Evolutionary conservation across 2,797 vertebrate genomes (phyloP), one percentile per base, ranked within the genome.

Genomic region (Cygnus olor): DNA sequence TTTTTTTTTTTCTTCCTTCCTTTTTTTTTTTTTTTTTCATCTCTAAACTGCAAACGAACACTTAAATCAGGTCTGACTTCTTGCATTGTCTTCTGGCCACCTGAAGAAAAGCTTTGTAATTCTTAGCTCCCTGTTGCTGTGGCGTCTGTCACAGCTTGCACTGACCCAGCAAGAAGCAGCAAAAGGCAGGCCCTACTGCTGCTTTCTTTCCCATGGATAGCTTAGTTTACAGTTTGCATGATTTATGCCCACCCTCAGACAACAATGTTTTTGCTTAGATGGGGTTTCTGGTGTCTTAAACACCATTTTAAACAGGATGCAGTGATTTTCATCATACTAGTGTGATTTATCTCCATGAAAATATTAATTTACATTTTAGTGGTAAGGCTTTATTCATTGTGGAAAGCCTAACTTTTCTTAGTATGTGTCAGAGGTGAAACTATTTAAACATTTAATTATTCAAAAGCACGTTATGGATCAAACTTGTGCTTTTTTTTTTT

Each of bases 231-330:
- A 88, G 49, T 47, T 80, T 32, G 84, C 38, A 30, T 86, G 88
- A 58, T 92, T 92, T 90, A 65, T 95, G 44, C 49, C 69, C 28
- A 7, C 63, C 34, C 57, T 65, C 4, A 10, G 40, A 89, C 57
- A 71, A 9, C 36, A 30, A 4, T 92, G 47, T 73, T 95, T 88
- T 94, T 90, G 80, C 60, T 91, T 83, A 65, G 24, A n/a, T 80
- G 47, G 25, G 54, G 54, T 93, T 91, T 88, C 70, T 96, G 38
- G 89, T 89, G 36, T 57, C 78, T 92, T 90, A 83, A 85, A 36
- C 27, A 36, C 86, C 10, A 21, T 66, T 81, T 95, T 47, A 93
- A 95, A 47, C 28, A 88, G 85, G 64, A 61, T 78, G 57, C 10
- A 1, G 2, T 86, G 58, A 58, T 88, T 94, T 93, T 83, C 36